Percentiles rank a stretch among this genome's conserved stretches.
Evolutionary conservation across 2,888 invertebrate species (phyloP).

Genomic region (Byasa hedistus): DNA sequence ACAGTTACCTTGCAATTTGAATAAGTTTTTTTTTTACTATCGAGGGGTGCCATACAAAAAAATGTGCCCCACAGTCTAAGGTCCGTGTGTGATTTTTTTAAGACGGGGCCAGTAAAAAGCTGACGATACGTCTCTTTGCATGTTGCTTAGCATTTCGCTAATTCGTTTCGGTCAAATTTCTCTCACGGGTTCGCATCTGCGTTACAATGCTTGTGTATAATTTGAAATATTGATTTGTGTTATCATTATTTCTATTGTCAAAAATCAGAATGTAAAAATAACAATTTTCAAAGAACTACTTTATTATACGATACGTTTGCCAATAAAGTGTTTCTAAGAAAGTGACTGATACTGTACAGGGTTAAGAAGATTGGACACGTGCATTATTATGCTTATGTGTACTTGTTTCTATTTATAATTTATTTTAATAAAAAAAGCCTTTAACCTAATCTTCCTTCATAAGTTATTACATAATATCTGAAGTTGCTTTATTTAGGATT

Average conservation of each 20-base stretch:
- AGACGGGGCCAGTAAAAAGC: constrained; percentile 55
- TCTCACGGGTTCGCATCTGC: constrained; percentile 59
- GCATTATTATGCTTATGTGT: too few relatives aligned
- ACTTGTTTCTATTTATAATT: too few relatives aligned
- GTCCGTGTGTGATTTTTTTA: constrained; percentile 65
- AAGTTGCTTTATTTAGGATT: too few relatives aligned
- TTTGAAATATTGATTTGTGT: constrained; percentile 9
- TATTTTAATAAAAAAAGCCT: too few relatives aligned
- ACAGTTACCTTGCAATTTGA: constrained; percentile 70
- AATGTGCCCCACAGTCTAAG: constrained; percentile 48
- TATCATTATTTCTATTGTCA: not conserved
- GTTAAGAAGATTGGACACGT: too few relatives aligned
- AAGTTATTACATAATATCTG: too few relatives aligned
- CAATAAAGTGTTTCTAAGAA: too few relatives aligned
- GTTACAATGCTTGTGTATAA: not conserved
- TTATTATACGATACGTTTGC: too few relatives aligned
- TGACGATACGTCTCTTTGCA: constrained; percentile 40
- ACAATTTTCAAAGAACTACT: not conserved
- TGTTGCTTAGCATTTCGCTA: constrained; percentile 60
- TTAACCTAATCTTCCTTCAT: too few relatives aligned
- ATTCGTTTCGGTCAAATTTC: constrained; percentile 68
- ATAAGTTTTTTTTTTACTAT: constrained; percentile 51
- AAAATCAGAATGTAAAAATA: not conserved
- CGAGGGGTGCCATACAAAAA: constrained; percentile 68
- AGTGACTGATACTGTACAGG: too few relatives aligned